Percentiles rank a stretch among this genome's conserved stretches.
phyloP scores from a whole-genome alignment of 2,888 invertebrate species.

The Sinodicranocentrus sp. region DNA sequence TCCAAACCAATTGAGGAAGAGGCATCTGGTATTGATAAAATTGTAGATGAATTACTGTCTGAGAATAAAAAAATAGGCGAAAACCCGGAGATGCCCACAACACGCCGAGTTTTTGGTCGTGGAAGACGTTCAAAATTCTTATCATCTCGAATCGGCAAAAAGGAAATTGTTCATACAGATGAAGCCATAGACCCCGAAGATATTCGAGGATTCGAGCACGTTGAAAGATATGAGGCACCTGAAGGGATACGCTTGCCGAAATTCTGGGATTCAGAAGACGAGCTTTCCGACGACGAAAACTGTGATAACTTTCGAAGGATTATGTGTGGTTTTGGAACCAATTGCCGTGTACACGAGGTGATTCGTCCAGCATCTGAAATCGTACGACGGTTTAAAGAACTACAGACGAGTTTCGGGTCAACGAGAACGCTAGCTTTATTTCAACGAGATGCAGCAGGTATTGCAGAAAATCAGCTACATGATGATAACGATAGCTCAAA shows the following conservation, averaged over 20 bases:
- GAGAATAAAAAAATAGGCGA: too few relatives aligned
- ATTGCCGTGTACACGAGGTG: conserved; percentile 58
- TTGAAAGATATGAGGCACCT: conserved; percentile 46
- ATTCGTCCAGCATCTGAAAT: conserved; percentile 65
- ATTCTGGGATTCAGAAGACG: conserved; percentile 66
- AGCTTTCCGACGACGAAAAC: conserved; percentile 59
- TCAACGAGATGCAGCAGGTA: conserved; percentile 8
- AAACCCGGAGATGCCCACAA: neutral
- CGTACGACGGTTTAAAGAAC: conserved; percentile 52
- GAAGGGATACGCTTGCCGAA: conserved; percentile 40
- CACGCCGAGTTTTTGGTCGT: conserved; percentile 32
- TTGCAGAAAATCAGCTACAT: too few relatives aligned
- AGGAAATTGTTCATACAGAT: conserved; percentile 44
- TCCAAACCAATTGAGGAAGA: too few relatives aligned
- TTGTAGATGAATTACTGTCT: too few relatives aligned
- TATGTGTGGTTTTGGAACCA: conserved; percentile 65
- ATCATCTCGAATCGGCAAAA: conserved; percentile 30
- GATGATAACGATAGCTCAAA: neutral
- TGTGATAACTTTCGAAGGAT: conserved; percentile 60
- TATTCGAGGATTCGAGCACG: conserved; percentile 56
- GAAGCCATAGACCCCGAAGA: conserved; percentile 59
- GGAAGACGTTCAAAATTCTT: conserved; percentile 46
- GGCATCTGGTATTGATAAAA: too few relatives aligned
- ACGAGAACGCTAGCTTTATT: conserved; percentile 50
- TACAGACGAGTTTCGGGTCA: conserved; percentile 57